A percentile compares a stretch with the other conserved stretches of the same genome.
phyloP scores from a whole-genome alignment of 2,113 vertebrate species.

The Lathamus discolor region DNA sequence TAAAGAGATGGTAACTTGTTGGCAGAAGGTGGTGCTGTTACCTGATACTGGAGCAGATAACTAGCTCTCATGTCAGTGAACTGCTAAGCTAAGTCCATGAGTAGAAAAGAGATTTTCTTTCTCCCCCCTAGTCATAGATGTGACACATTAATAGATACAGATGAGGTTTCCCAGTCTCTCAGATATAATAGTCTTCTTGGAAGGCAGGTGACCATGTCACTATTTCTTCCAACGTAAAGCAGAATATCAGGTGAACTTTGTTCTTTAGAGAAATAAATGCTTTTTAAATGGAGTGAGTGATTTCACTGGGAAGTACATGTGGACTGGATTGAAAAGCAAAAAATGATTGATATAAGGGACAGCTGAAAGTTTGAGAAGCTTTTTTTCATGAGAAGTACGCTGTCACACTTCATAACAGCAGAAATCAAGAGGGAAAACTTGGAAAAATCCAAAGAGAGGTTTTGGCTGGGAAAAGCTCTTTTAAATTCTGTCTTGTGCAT shows the following conservation, averaged over 20 bases:
- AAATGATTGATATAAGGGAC: not conserved
- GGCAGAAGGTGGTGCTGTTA: slow-evolving; percentile 73
- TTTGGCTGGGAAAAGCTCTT: not conserved
- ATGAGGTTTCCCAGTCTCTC: not conserved
- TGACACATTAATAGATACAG: not conserved
- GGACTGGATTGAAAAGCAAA: not conserved
- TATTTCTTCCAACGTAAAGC: not conserved
- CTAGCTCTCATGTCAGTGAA: not conserved
- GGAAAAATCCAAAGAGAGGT: not conserved
- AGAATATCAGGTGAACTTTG: not conserved
- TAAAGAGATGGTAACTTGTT: slow-evolving; percentile 13
- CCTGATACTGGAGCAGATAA: slow-evolving; percentile 57
- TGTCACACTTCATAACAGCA: not conserved
- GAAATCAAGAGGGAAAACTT: not conserved
- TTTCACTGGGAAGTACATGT: not conserved
- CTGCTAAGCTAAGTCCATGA: not conserved
- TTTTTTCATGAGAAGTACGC: not conserved
- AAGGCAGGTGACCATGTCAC: not conserved
- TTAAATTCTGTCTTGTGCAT: not conserved
- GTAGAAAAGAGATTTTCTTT: not conserved
- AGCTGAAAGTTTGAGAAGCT: not conserved
- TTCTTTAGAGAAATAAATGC: not conserved
- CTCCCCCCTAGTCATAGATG: not conserved
- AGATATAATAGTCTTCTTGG: not conserved
- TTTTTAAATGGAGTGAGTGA: not conserved